Percentiles rank a stretch among this genome's conserved stretches.
Evolutionary conservation across 2,888 invertebrate genomes (phyloP).

Genomic region (Magallana nippona): DNA sequence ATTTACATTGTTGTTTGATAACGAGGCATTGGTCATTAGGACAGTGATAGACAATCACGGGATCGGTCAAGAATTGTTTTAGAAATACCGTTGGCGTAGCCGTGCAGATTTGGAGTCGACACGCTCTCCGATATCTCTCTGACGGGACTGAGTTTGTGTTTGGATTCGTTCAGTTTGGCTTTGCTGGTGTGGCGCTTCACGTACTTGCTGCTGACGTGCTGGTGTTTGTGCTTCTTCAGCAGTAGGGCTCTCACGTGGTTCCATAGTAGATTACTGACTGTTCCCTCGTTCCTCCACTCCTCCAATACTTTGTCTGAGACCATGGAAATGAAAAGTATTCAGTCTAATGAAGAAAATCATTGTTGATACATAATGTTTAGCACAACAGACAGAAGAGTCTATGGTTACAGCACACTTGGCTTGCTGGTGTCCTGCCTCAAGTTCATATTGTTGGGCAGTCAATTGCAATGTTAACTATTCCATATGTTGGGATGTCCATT

Average conservation of each 20-base stretch:
- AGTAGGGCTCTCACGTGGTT: conserved; percentile 91
- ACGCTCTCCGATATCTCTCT: conserved; percentile 20
- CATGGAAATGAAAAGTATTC: neutral
- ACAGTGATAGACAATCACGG: too few species aligned
- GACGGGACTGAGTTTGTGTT: conserved; percentile 27
- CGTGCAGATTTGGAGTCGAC: neutral
- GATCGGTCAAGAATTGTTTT: too few species aligned
- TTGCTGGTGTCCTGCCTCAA: too few species aligned
- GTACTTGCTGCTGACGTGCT: conserved; percentile 85
- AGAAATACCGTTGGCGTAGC: conserved; percentile 18
- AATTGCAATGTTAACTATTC: too few species aligned
- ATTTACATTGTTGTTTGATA: too few species aligned
- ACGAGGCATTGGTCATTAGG: too few species aligned
- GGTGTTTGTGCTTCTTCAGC: conserved; percentile 93
- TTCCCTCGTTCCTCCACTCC: conserved; percentile 60
- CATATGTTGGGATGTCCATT: too few species aligned
- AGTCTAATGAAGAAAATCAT: neutral
- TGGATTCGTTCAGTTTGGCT: conserved; percentile 40
- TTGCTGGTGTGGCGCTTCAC: conserved; percentile 47
- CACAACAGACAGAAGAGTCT: too few species aligned
- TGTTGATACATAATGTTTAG: neutral
- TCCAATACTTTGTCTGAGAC: conserved; percentile 52
- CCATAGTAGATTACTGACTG: conserved; percentile 58
- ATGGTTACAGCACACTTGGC: too few species aligned
- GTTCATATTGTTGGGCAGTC: too few species aligned